phyloP scores from a whole-genome alignment of 2,113 vertebrate species.

The Apodemus speciosus region DNA sequence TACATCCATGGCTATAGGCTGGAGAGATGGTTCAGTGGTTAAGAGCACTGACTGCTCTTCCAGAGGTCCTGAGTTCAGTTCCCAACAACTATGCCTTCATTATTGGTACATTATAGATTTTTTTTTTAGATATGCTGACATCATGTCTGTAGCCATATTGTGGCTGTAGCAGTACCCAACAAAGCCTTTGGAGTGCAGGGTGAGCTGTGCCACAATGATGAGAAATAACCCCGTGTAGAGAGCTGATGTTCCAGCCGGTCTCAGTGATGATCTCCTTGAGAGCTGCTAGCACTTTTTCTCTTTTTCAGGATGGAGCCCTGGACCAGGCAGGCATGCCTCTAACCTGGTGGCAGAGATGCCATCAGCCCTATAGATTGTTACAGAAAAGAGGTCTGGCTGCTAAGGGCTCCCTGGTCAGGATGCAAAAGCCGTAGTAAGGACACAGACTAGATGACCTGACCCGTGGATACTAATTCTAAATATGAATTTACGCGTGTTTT shows the following conservation, averaged over 20 bases:
- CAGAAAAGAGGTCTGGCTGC: neutral
- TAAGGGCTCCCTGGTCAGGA: neutral
- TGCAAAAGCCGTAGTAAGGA: neutral
- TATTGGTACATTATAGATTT: conserved; percentile 92
- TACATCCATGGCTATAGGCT: no score
- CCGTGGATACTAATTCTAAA: neutral
- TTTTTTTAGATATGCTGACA: conserved; percentile 95
- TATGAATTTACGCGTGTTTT: neutral
- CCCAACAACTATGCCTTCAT: conserved; percentile 88
- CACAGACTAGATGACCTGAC: neutral
- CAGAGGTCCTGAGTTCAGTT: no score
- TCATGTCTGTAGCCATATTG: neutral
- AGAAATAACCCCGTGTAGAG: conserved; percentile 97
- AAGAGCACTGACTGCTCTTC: no score
- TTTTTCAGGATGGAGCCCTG: conserved; percentile 95
- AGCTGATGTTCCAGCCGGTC: conserved; percentile 97
- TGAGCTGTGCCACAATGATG: conserved; percentile 96
- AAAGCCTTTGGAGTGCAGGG: conserved; percentile 95
- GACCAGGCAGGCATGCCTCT: conserved; percentile 93
- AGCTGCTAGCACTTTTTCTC: conserved; percentile 91
- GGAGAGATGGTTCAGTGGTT: no score
- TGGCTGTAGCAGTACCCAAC: neutral
- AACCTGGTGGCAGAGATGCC: conserved; percentile 87
- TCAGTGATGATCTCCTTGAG: conserved; percentile 97
- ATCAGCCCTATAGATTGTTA: neutral